Base-by-base conservation (phyloP, 2,797 vertebrate genomes). In the Hyperoplus lanceolatus region DNA sequence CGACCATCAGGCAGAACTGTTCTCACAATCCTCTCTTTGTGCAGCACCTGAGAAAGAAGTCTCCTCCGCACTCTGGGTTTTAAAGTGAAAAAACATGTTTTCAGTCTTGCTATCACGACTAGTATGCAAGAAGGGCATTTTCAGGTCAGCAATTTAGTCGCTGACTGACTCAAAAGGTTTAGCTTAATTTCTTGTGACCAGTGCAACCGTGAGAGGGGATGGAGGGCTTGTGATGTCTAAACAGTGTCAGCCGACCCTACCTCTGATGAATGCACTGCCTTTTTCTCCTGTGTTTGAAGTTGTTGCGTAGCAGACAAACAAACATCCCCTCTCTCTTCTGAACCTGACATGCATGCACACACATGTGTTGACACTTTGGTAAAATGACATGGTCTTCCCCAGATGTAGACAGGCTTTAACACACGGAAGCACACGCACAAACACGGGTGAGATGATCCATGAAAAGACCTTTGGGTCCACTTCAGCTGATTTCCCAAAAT, bases 181-280 rank as follows among this genome's bases (percentile, higher is more conserved):
- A 63, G 68, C 56, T 74, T 41, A 16, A 62, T 56, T 60, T 83
- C 85, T 84, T 81, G 75, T 90, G 89, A 89, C 86, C 78, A 14
- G 43, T 12, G 38, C 4, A 13, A 63, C 60, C 55, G 11, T 50
- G 75, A 82, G 46, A 70, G n/a, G 16, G 48, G 12, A 46, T 10
- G 13, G 6, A 42, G 41, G n/a, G 58, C 74, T 77, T 77, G 54
- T 75, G 81, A 80, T 85, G 71, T 82, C 62, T 86, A 62, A 89
- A 87, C 84, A 42, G 68, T 57, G 67, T 84, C 87, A 83, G 84
- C 73, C 51, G 73, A 88, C 16, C 36, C 50, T 50, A 7, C 60
- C 8, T 56, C 75, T 85, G 46, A 84, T 79, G 70, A 51, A 70
- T 87, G 90, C 80, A 71, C 49, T 14, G 63, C 70, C 57, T 60